A percentile compares a stretch with the other conserved stretches of the same genome.
These are phyloP conservation scores for Syritta pipiens DNA, from an alignment of 2,888 invertebrate genomes.

Conservation along the genomic window DNA sequence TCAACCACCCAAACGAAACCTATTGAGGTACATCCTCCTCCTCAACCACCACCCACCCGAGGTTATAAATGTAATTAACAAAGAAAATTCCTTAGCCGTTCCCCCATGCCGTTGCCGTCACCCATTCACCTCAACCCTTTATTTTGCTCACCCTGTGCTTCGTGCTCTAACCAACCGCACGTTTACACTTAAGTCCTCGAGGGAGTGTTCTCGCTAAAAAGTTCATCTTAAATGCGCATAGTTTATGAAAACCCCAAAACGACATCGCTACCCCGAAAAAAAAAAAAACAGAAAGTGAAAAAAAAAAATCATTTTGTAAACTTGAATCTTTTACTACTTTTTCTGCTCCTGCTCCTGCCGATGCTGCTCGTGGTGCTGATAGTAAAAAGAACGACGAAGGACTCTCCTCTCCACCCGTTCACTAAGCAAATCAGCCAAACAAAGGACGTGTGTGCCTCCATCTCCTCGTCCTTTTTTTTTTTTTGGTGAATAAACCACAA, in stretches of 20 bases:
- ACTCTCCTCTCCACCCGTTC: neutral
- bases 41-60: neutral
- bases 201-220: conserved; percentile 22
- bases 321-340: conserved; percentile 4
- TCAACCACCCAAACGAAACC: neutral
- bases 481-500: conserved; percentile 54
- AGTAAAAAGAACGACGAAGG: neutral
- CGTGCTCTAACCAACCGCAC: conserved; percentile 24
- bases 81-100: conserved; percentile 1
- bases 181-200: conserved; percentile 27
- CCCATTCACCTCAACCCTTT: conserved; percentile 1
- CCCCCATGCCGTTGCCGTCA: neutral
- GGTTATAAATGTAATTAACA: conserved; percentile 2
- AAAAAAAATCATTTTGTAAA: conserved; percentile 40
- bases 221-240: conserved; percentile 55
- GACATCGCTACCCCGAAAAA: too few species aligned
- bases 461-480: neutral
- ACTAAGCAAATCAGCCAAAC: conserved; percentile 21
- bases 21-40: neutral
- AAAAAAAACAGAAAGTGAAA: too few species aligned
- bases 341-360: neutral
- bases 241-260: conserved; percentile 47
- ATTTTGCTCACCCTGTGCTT: too few species aligned
- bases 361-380: neutral
- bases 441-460: conserved; percentile 20